Conservation (phyloP, 2,797 vertebrate species). For the Hemibagrus guttatus region DNA sequence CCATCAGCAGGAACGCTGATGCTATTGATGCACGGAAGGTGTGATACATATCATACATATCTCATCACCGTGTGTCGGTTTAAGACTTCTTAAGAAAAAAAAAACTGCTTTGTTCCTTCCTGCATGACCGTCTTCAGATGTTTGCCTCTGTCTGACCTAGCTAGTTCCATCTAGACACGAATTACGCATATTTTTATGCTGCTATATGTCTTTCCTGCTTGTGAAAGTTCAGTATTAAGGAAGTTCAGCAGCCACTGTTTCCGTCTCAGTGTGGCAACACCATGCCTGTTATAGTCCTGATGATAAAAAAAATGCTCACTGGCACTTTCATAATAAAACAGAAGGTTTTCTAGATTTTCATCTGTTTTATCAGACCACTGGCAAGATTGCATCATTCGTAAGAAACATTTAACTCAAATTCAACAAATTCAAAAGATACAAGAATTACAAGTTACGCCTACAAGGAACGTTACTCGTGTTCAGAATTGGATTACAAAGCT, state of each 20-base stretch:
- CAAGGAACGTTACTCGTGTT: not conserved
- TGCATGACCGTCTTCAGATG: conserved; percentile 67
- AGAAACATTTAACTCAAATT: too few relatives aligned
- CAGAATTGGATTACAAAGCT: not conserved
- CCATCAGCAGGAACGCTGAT: conserved; percentile 12
- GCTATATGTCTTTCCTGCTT: conserved; percentile 61
- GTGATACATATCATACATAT: conserved; percentile 20
- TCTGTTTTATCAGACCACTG: too few relatives aligned
- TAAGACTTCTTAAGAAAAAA: not conserved
- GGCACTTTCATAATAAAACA: conserved; percentile 6
- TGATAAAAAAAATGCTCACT: not conserved
- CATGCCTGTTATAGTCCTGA: conserved; percentile 55
- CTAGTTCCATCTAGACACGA: conserved; percentile 73
- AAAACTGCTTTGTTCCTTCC: conserved; percentile 50
- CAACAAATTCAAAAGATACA: too few relatives aligned
- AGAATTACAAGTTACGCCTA: too few relatives aligned
- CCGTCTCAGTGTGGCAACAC: conserved; percentile 64
- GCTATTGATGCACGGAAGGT: conserved; percentile 31
- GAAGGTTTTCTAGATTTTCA: not conserved
- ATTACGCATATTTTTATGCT: conserved; percentile 62
- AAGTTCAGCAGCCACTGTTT: conserved; percentile 70
- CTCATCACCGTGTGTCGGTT: not conserved
- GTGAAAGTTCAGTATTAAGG: conserved; percentile 71
- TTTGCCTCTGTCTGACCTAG: conserved; percentile 70
- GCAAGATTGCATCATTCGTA: too few relatives aligned